phyloP scores from a whole-genome alignment of 2,888 invertebrate species.

The Eurytoma californica region DNA sequence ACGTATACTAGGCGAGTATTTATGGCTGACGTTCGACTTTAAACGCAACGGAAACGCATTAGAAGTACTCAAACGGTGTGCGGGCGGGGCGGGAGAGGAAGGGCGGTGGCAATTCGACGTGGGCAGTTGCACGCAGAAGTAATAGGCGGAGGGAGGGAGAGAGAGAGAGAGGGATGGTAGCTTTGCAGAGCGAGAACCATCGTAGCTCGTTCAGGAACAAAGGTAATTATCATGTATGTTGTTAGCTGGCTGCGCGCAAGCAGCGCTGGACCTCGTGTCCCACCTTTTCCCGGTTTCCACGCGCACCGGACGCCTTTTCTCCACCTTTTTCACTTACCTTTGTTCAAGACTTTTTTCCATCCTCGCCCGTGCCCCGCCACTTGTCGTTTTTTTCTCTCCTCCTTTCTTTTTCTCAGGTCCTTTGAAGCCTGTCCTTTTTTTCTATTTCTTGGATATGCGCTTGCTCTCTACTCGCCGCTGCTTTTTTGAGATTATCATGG shows the following conservation, averaged over 20 bases:
- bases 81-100: neutral
- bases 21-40: neutral
- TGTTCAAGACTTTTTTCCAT: neutral
- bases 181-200: slow-evolving; percentile 54
- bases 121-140: slow-evolving; percentile 1
- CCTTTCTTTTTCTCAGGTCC: too few species aligned
- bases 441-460: too few species aligned
- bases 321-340: neutral
- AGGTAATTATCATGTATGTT: slow-evolving; percentile 66
- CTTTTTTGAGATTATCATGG: too few species aligned
- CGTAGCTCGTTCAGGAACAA: slow-evolving; percentile 66
- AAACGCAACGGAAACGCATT: slow-evolving; percentile 57
- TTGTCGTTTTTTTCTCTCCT: too few species aligned
- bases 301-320: neutral
- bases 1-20: neutral
- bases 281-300: neutral
- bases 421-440: too few species aligned
- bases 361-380: neutral
- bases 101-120: slow-evolving; percentile 14
- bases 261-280: slow-evolving; percentile 15
- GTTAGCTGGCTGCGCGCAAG: slow-evolving; percentile 57
- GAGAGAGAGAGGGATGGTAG: slow-evolving; percentile 22
- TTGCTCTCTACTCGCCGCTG: too few species aligned
- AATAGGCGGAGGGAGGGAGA: neutral
- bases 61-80: slow-evolving; percentile 28